These are phyloP conservation scores for Esox niger DNA, from an alignment of 2,113 vertebrate genomes.

Conservation along the genomic window DNA sequence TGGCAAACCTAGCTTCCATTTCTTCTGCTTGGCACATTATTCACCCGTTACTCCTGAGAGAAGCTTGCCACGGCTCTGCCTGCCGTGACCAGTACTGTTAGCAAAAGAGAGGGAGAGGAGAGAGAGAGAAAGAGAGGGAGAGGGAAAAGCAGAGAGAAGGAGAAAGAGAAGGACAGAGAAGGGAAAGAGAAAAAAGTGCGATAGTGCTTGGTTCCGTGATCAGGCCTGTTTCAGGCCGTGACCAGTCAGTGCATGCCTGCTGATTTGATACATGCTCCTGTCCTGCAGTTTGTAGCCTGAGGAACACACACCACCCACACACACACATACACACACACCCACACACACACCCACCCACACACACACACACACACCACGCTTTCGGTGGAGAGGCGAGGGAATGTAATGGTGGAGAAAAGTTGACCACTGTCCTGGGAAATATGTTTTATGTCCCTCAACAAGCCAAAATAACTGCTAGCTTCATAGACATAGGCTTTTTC, in stretches of 20 bases:
- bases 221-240: neutral
- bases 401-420: constrained; percentile 42
- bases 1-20: constrained; percentile 33
- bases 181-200: too few species aligned
- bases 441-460: constrained; percentile 42
- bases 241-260: neutral
- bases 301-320: constrained; percentile 16
- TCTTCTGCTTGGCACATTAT: constrained; percentile 44
- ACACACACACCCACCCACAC: constrained; percentile 37
- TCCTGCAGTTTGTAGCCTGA: constrained; percentile 27
- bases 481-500: constrained; percentile 46
- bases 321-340: constrained; percentile 36
- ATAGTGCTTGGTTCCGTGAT: too few species aligned
- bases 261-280: constrained; percentile 45
- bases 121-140: neutral
- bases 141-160: neutral
- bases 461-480: constrained; percentile 43
- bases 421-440: constrained; percentile 59
- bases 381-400: constrained; percentile 14
- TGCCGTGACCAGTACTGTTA: constrained; percentile 14
- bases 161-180: neutral
- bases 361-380: constrained; percentile 36
- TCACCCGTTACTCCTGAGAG: constrained; percentile 39
- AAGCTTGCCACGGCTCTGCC: constrained; percentile 30
- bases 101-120: neutral